These are phyloP conservation scores for Apodemus agrarius DNA, from an alignment of 2,797 vertebrate genomes.

Conservation along the genomic window DNA sequence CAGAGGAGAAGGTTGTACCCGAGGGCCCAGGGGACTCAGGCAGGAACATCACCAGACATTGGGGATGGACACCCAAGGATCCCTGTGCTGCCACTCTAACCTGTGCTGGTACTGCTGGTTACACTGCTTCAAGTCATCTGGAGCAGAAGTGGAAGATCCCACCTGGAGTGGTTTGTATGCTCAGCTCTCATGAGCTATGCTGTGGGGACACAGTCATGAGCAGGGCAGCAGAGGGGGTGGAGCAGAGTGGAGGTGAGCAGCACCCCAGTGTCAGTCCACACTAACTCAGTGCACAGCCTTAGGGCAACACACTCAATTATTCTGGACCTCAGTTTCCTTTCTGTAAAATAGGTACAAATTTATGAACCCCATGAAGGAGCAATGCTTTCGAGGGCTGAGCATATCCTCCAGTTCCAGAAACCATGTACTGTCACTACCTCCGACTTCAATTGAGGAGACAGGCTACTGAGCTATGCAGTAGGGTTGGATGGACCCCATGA, in stretches of 20 bases:
- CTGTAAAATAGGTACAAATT: constrained; percentile 57
- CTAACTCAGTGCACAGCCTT: background rate
- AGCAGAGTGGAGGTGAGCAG: background rate
- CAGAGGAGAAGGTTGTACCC: background rate
- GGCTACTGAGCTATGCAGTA: background rate
- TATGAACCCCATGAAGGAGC: constrained; percentile 55
- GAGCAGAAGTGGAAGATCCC: background rate
- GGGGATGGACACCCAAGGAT: no score
- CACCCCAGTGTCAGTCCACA: background rate
- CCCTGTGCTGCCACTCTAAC: background rate
- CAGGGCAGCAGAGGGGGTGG: background rate
- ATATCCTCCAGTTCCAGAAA: background rate
- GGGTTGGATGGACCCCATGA: background rate
- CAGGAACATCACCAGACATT: background rate
- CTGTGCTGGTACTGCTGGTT: background rate
- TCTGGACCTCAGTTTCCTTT: constrained; percentile 63
- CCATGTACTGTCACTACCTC: background rate
- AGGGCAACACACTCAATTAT: background rate
- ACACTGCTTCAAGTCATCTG: background rate
- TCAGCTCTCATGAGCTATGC: background rate
- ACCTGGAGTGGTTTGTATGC: background rate
- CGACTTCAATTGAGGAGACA: background rate
- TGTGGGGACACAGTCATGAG: background rate
- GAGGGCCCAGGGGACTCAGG: background rate
- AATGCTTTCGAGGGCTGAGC: background rate